Evolutionary conservation across 2,113 vertebrate species (phyloP).

Genomic region (Periophthalmodon schlosseri): DNA sequence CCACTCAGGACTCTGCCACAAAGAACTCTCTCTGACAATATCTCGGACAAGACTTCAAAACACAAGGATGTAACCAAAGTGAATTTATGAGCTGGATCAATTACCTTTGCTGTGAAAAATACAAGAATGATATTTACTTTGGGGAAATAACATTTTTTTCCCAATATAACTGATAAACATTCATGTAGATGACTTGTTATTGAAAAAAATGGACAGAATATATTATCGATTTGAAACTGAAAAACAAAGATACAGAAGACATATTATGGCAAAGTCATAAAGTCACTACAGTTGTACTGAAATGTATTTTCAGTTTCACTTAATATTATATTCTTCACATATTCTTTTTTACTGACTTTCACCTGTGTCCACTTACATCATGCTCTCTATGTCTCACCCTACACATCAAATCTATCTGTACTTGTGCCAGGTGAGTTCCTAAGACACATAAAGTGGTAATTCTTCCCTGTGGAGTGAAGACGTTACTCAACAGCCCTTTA

Average conservation of each 20-base stretch:
- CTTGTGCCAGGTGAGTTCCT: background rate
- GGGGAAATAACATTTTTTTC: constrained; percentile 1
- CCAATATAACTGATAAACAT: background rate
- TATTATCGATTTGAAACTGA: too few species aligned
- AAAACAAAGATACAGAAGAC: too few species aligned
- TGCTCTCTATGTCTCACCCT: too few species aligned
- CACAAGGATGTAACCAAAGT: constrained; percentile 50
- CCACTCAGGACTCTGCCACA: constrained; percentile 50
- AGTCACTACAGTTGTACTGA: too few species aligned
- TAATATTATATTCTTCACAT: too few species aligned
- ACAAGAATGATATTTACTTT: too few species aligned
- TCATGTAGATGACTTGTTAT: too few species aligned
- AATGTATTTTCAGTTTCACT: too few species aligned
- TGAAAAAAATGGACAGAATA: too few species aligned
- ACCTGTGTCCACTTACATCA: too few species aligned
- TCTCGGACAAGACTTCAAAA: constrained; percentile 66
- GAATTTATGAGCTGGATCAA: constrained; percentile 51
- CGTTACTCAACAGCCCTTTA: constrained; percentile 38
- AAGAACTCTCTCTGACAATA: constrained; percentile 55
- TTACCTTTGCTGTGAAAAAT: constrained; percentile 8
- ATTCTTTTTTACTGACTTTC: too few species aligned
- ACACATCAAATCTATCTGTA: background rate
- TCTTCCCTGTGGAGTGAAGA: constrained; percentile 16
- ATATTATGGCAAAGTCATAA: too few species aligned
- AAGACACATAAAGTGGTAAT: constrained; percentile 1